Percentiles rank a stretch among this genome's conserved stretches.
Evolutionary conservation across 2,797 vertebrate species (phyloP).

Genomic region (Spondyliosoma cantharus): DNA sequence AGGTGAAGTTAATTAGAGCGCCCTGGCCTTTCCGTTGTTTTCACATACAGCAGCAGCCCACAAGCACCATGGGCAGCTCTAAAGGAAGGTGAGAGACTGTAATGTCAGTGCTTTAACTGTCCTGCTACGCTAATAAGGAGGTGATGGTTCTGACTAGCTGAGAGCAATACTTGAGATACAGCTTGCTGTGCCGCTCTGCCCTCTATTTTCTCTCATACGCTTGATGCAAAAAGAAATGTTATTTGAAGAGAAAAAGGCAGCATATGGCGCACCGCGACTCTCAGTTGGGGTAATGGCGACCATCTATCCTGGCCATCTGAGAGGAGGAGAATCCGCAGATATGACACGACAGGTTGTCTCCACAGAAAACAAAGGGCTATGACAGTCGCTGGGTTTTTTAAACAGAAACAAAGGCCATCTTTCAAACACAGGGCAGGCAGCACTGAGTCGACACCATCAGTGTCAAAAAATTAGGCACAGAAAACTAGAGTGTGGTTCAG

Average conservation of each 20-base stretch:
- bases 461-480: constrained; percentile 43
- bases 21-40: constrained; percentile 75
- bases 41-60: constrained; percentile 51
- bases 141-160: constrained; percentile 54
- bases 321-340: constrained; percentile 51
- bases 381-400: constrained; percentile 38
- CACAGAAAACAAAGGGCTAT: constrained; percentile 42
- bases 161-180: constrained; percentile 45
- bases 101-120: constrained; percentile 57
- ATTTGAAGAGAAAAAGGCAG: constrained; percentile 61
- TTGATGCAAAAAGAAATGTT: constrained; percentile 41
- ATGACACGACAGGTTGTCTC: constrained; percentile 53
- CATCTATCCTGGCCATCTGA: constrained; percentile 67
- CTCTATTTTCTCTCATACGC: constrained; percentile 9
- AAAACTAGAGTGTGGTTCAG: constrained; percentile 31
- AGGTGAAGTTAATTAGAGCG: constrained; percentile 79
- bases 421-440: constrained; percentile 35
- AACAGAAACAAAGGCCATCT: constrained; percentile 50
- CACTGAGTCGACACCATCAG: constrained; percentile 14
- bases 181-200: constrained; percentile 22
- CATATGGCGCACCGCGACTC: constrained; percentile 70
- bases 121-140: constrained; percentile 52
- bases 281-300: constrained; percentile 64
- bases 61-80: constrained; percentile 48
- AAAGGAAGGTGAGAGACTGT: constrained; percentile 60